Percentiles rank a stretch among this genome's conserved stretches.
These are phyloP conservation scores for Papilio xuthus DNA, from an alignment of 1,140 invertebrate genomes.

Conservation along the genomic window DNA sequence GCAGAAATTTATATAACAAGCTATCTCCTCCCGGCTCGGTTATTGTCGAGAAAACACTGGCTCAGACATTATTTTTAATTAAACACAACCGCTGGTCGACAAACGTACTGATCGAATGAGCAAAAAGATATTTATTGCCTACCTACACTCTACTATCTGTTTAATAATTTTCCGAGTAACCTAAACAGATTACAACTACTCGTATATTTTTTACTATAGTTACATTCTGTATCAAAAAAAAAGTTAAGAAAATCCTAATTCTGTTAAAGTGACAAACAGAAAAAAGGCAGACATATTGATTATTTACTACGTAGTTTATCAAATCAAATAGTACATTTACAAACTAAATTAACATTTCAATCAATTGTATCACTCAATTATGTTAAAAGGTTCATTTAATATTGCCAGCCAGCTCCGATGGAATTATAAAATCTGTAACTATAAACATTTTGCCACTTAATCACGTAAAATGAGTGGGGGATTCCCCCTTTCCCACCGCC, in stretches of 20 bases:
- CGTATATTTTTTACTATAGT: too few relatives aligned
- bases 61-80: conserved; percentile 80
- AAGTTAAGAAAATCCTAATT: neutral
- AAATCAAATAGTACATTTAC: conserved; percentile 9
- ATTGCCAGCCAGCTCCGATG: conserved; percentile 43
- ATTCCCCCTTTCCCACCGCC: conserved; percentile 39
- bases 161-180: too few relatives aligned
- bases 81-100: conserved; percentile 70
- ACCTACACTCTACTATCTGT: neutral
- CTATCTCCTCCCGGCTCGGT: conserved; percentile 76
- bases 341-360: conserved; percentile 40
- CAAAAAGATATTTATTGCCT: conserved; percentile 41
- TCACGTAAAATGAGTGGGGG: conserved; percentile 67
- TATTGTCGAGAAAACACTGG: conserved; percentile 78
- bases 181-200: neutral
- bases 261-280: neutral
- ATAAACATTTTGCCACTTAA: conserved; percentile 74
- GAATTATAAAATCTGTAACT: conserved; percentile 66
- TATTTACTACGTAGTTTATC: neutral
- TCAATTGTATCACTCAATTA: conserved; percentile 37
- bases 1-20: conserved; percentile 81
- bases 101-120: conserved; percentile 54
- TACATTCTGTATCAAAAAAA: too few relatives aligned
- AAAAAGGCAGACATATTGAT: neutral
- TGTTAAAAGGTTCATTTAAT: conserved; percentile 38